phyloP scores from a whole-genome alignment of 2,888 invertebrate species.

The Caenorhabditis sp. region DNA sequence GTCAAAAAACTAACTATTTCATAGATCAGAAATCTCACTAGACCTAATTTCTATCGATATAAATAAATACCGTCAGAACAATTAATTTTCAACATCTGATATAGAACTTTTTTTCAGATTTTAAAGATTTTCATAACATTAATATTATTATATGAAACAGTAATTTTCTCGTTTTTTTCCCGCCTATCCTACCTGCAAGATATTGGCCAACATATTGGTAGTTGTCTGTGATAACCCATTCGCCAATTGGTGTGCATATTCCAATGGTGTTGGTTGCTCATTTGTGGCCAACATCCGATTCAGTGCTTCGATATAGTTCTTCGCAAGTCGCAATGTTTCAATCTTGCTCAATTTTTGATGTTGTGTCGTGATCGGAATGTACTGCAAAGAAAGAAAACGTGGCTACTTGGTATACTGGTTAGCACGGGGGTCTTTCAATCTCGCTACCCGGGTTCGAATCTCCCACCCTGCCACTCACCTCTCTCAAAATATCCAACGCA shows the following conservation, averaged over 20 bases:
- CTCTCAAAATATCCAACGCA: conserved; percentile 77
- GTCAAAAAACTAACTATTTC: too few species aligned
- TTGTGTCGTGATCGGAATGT: conserved; percentile 74
- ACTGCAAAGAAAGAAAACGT: conserved; percentile 37
- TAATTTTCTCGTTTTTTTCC: not conserved
- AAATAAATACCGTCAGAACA: too few species aligned
- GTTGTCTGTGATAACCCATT: conserved; percentile 78
- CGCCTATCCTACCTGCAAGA: conserved; percentile 46
- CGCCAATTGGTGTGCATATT: conserved; percentile 76
- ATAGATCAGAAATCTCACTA: too few species aligned
- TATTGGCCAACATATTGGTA: conserved; percentile 76
- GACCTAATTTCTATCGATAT: too few species aligned
- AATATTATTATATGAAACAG: too few species aligned
- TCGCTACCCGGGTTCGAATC: not conserved
- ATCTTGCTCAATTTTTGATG: conserved; percentile 76
- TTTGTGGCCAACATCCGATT: conserved; percentile 74
- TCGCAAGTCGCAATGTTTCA: conserved; percentile 78
- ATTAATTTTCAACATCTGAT: too few species aligned
- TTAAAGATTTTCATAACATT: too few species aligned
- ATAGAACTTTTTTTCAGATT: too few species aligned
- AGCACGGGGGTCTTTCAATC: not conserved
- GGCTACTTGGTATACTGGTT: too few species aligned
- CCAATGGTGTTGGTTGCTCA: conserved; percentile 71
- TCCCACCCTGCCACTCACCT: conserved; percentile 26
- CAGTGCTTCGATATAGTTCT: conserved; percentile 78